These are phyloP conservation scores for Lucilia cuprina DNA, from an alignment of 1,140 invertebrate genomes.

Conservation along the genomic window DNA sequence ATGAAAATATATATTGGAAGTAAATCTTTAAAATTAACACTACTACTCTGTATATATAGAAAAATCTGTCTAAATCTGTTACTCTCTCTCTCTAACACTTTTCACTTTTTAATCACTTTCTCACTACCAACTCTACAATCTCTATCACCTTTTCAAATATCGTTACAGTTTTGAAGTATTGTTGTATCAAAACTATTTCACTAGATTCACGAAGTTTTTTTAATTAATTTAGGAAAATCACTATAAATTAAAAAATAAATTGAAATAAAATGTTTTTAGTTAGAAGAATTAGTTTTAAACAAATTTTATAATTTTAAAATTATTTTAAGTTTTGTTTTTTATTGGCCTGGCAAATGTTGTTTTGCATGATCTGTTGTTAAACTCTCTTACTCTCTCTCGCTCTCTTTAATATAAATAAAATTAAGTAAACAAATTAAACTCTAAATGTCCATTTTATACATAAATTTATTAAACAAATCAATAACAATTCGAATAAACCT, in stretches of 20 bases:
- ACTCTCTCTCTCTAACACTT: neutral
- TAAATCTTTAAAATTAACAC: neutral
- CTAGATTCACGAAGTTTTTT: too few species aligned
- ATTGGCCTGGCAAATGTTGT: conserved; percentile 13
- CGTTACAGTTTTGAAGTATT: neutral
- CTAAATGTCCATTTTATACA: neutral
- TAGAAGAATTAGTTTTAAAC: too few species aligned
- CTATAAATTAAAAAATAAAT: too few species aligned
- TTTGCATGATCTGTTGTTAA: neutral
- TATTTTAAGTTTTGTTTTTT: neutral
- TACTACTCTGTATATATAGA: neutral
- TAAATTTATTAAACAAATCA: neutral
- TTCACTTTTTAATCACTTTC: neutral
- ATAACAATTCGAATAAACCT: neutral
- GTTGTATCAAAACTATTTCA: too few species aligned
- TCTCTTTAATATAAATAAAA: neutral
- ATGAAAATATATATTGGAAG: neutral
- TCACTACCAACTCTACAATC: neutral
- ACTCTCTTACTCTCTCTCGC: neutral
- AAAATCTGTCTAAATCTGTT: neutral
- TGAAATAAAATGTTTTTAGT: too few species aligned
- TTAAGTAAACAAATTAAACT: neutral
- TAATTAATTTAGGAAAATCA: too few species aligned
- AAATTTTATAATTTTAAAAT: too few species aligned
- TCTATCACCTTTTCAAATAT: neutral